Conservation (phyloP, 2,888 invertebrate genomes). For the Phengaris alcon region DNA sequence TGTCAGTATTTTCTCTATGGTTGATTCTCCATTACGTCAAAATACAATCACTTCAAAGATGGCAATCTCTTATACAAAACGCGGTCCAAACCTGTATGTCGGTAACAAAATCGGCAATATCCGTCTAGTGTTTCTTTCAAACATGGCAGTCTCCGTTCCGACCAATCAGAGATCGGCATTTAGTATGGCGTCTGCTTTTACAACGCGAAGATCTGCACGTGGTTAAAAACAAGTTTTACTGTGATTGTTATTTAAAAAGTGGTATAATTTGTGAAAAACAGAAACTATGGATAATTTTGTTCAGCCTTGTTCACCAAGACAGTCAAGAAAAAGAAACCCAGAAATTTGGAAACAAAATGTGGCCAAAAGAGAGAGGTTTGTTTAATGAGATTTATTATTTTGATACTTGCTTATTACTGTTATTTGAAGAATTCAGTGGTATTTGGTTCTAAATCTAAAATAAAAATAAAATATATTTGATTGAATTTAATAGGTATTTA, state of each 20-base stretch:
- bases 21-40: background rate
- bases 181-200: slow-evolving; percentile 18
- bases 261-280: slow-evolving; percentile 25
- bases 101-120: slow-evolving; percentile 22
- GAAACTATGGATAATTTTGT: slow-evolving; percentile 27
- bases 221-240: slow-evolving; percentile 14
- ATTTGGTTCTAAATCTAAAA: background rate
- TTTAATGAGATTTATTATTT: slow-evolving; percentile 19
- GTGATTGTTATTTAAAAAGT: slow-evolving; percentile 19
- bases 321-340: slow-evolving; percentile 23
- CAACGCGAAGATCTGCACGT: slow-evolving; percentile 1
- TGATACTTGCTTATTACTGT: slow-evolving; percentile 21
- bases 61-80: slow-evolving; percentile 23
- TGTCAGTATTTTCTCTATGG: no score
- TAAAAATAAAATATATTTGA: background rate
- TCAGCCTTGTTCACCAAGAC: slow-evolving; percentile 25
- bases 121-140: slow-evolving; percentile 24
- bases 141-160: slow-evolving; percentile 23
- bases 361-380: slow-evolving; percentile 24
- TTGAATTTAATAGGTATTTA: background rate
- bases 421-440: slow-evolving; percentile 9
- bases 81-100: slow-evolving; percentile 6
- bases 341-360: slow-evolving; percentile 27
- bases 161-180: slow-evolving; percentile 9
- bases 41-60: background rate